phyloP scores from a whole-genome alignment of 2,113 vertebrate species.

The Grus americana region DNA sequence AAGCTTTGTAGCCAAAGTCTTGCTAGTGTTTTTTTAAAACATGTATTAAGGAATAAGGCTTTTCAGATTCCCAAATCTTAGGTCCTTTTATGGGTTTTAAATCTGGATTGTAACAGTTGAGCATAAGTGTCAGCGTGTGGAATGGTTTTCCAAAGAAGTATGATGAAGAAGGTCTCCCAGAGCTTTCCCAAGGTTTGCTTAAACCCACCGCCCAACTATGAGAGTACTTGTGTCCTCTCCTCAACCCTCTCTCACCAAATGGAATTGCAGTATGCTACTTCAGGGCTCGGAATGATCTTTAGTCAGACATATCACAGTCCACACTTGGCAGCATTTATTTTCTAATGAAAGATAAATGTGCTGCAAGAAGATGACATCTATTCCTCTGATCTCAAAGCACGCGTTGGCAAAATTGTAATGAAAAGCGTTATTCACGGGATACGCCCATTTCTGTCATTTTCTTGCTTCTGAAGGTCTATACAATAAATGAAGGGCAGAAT shows the following conservation, averaged over 20 bases:
- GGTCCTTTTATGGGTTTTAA: background rate
- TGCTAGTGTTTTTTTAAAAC: background rate
- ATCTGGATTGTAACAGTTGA: background rate
- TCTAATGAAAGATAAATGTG: background rate
- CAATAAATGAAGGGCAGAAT: background rate
- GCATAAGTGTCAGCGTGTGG: background rate
- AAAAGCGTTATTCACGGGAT: background rate
- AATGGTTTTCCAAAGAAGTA: background rate
- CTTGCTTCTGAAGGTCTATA: background rate
- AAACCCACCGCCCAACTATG: background rate
- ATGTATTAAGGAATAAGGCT: background rate
- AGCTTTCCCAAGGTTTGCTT: background rate
- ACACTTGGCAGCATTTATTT: background rate
- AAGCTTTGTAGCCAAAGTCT: background rate
- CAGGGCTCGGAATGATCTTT: background rate
- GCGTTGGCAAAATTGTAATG: background rate
- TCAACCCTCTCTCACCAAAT: background rate
- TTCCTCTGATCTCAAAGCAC: background rate
- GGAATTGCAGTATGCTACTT: background rate
- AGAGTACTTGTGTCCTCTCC: background rate
- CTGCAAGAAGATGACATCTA: background rate
- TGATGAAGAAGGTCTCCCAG: background rate
- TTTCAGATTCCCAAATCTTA: background rate
- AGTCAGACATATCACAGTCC: background rate
- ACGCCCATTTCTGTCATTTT: background rate